Evolutionary conservation across 2,797 vertebrate species (phyloP).

Genomic region (Agapornis canus): DNA sequence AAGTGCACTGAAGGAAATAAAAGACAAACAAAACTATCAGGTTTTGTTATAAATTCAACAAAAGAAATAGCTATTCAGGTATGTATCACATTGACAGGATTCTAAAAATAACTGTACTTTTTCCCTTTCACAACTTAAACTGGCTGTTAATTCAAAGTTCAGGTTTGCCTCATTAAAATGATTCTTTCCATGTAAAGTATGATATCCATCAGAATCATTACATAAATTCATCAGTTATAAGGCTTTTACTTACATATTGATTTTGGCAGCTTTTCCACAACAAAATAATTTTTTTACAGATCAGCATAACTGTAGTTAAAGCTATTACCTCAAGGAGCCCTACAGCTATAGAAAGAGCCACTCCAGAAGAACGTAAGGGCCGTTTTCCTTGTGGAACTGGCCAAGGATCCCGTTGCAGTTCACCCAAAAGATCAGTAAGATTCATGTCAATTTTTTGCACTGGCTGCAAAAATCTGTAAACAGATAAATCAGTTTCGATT

Average conservation of each 20-base stretch:
- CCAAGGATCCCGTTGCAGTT: constrained; percentile 95
- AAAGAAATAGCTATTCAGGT: not conserved
- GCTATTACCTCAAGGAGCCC: constrained; percentile 90
- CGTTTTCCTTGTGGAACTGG: constrained; percentile 94
- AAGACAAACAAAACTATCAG: not conserved
- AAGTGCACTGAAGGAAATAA: constrained; percentile 85
- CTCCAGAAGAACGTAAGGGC: constrained; percentile 91
- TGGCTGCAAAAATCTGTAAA: constrained; percentile 90
- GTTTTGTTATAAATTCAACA: not conserved
- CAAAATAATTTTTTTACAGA: accelerated
- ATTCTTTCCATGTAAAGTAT: not conserved
- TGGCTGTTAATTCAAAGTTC: not conserved
- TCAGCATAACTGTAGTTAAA: not conserved
- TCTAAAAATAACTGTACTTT: not conserved
- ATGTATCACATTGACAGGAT: not conserved
- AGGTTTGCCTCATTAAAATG: not conserved
- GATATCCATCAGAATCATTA: not conserved
- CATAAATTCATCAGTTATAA: not conserved
- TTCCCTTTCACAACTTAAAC: not conserved
- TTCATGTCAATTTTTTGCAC: constrained; percentile 99
- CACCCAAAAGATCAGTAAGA: constrained; percentile 94
- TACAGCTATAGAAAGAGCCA: constrained; percentile 94
- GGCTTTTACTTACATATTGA: not conserved
- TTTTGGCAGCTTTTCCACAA: not conserved
- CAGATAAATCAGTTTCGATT: not conserved